These are phyloP conservation scores for Lepisosteus osseus DNA, from an alignment of 2,113 vertebrate genomes.

Conservation along the genomic window DNA sequence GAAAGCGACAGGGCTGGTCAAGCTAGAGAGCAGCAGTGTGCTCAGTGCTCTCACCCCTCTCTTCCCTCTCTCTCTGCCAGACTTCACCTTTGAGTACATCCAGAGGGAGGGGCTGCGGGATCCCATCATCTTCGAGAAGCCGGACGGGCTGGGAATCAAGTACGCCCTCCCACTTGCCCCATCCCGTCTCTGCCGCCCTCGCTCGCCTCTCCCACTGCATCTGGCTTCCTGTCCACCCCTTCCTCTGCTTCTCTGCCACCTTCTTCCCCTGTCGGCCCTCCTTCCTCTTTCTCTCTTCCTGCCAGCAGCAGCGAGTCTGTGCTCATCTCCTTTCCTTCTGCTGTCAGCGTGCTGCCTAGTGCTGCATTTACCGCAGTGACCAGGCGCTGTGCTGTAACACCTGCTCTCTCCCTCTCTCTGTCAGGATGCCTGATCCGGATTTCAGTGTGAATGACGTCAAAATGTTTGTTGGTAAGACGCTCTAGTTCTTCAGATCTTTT, in stretches of 20 bases:
- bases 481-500: too few relatives aligned
- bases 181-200: neutral
- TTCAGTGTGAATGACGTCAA: slow-evolving; percentile 97
- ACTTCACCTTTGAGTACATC: slow-evolving; percentile 95
- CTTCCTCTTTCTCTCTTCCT: neutral
- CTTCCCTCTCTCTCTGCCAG: slow-evolving; percentile 50
- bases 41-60: neutral
- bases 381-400: neutral
- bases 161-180: slow-evolving; percentile 54
- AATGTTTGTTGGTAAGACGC: slow-evolving; percentile 87
- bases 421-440: slow-evolving; percentile 92
- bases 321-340: neutral
- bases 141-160: slow-evolving; percentile 91
- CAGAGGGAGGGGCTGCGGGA: slow-evolving; percentile 90
- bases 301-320: neutral
- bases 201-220: neutral
- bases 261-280: neutral
- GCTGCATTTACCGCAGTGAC: too few relatives aligned
- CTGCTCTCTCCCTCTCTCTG: slow-evolving; percentile 22
- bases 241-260: neutral
- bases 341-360: neutral
- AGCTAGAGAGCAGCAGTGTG: neutral
- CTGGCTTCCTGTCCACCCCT: neutral
- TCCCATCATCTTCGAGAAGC: slow-evolving; percentile 86
- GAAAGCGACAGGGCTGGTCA: too few relatives aligned